Evolutionary conservation across 2,797 vertebrate species (phyloP), one percentile per base, ranked within the genome.

Genomic region (Micrastur ruficollis): DNA sequence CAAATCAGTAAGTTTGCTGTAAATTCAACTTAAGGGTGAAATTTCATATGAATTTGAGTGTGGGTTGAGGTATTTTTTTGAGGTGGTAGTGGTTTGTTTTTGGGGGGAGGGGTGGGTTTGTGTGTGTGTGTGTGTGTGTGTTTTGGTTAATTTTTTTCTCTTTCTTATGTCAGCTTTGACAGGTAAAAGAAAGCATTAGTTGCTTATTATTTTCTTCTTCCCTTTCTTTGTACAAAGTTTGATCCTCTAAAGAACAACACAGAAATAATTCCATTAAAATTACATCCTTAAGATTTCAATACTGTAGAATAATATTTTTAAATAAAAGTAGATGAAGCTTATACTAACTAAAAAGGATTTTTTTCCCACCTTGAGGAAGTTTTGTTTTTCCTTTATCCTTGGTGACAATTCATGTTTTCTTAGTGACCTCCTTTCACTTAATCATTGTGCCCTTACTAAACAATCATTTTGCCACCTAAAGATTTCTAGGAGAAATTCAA

Each of bases 81-180:
- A 34, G 6, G 23, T 20, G 3, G 19, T 12, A n/a, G 27, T 19
- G 8, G 3, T 50, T 70, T 40, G 4, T 1, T 12, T 55, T 88
- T 22, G 2, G 8, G 38, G 11, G 9, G 5, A 40, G 3, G 2
- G 8, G 1, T 1, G 2, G 10, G 21, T 49, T 68, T 81, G 1
- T 34, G 5, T 40, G 11, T 38, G 21, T 71, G 3, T 18, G 9
- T 20, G 12, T 46, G 3, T 59, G 8, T 9, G 7, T 14, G 42
- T 61, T 88, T 61, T 34, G 36, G 16, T 38, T 4, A 26, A 16
- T 32, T 66, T 40, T 84, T 82, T 52, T 14, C n/a, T 73, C 6
- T 86, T 72, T n/a, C 14, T 27, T 15, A 27, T 2, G 1, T 68
- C 20, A 78, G 47, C 6, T 44, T 55, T 81, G 25, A 23, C 4